phyloP scores from a whole-genome alignment of 2,888 invertebrate species.

The Crocallis elinguaria region DNA sequence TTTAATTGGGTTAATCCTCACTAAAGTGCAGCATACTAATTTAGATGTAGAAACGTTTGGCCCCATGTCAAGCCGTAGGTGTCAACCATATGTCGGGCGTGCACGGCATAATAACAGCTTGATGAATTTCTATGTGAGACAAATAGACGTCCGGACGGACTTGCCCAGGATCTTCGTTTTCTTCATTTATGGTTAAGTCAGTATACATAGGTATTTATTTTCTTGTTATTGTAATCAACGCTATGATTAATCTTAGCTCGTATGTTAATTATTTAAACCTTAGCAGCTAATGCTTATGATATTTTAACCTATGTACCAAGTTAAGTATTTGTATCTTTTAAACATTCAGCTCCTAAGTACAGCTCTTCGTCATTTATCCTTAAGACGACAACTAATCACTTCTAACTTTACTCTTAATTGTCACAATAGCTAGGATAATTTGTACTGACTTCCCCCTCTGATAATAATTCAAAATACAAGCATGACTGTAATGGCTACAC shows the following conservation, averaged over 20 bases:
- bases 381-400: not conserved
- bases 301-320: not conserved
- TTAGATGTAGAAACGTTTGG: slow-evolving; percentile 39
- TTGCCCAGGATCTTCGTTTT: slow-evolving; percentile 25
- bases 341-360: not conserved
- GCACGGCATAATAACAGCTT: slow-evolving; percentile 33
- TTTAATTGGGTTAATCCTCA: slow-evolving; percentile 37
- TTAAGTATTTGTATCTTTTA: not conserved
- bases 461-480: slow-evolving; percentile 1
- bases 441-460: slow-evolving; percentile 17
- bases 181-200: not conserved
- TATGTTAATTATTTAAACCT: too few relatives aligned
- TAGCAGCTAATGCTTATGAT: too few relatives aligned
- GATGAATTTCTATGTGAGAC: slow-evolving; percentile 33
- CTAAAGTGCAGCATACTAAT: slow-evolving; percentile 36
- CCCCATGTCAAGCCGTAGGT: slow-evolving; percentile 38
- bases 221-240: not conserved
- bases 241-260: too few relatives aligned
- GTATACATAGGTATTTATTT: not conserved
- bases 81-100: slow-evolving; percentile 33
- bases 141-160: slow-evolving; percentile 32
- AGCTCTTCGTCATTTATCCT: not conserved
- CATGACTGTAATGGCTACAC: not conserved
- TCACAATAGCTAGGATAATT: slow-evolving; percentile 6
- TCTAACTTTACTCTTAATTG: slow-evolving; percentile 11